Conservation (phyloP, 2,888 invertebrate genomes). For the Stenolophus ochropezus region DNA sequence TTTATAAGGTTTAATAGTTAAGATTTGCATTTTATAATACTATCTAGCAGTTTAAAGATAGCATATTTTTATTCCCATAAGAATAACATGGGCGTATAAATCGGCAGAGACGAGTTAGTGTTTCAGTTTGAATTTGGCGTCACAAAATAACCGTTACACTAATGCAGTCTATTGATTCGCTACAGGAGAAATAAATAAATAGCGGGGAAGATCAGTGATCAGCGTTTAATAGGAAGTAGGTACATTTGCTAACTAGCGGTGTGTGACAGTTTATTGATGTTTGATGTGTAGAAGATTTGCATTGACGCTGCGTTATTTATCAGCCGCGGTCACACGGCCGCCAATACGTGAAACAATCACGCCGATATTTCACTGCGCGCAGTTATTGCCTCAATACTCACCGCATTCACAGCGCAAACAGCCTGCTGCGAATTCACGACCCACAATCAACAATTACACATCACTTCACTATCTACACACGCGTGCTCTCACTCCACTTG, state of each 20-base stretch:
- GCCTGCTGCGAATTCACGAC: background rate
- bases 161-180: no score
- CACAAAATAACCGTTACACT: no score
- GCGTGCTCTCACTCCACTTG: no score
- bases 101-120: no score
- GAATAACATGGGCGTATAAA: no score
- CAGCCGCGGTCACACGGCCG: background rate
- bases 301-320: slow-evolving; percentile 9
- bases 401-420: background rate
- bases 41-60: no score
- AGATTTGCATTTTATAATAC: no score
- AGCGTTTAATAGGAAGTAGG: background rate
- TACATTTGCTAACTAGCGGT: background rate
- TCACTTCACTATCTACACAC: background rate
- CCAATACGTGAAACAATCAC: slow-evolving; percentile 6
- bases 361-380: background rate
- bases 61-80: no score
- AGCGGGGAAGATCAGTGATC: no score
- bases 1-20: no score
- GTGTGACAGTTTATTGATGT: background rate
- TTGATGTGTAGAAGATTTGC: background rate
- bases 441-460: background rate
- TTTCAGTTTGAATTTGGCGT: no score
- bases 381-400: background rate
- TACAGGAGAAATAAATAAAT: no score